phyloP scores from a whole-genome alignment of 2,888 invertebrate species.

The Odontothrips loti region DNA sequence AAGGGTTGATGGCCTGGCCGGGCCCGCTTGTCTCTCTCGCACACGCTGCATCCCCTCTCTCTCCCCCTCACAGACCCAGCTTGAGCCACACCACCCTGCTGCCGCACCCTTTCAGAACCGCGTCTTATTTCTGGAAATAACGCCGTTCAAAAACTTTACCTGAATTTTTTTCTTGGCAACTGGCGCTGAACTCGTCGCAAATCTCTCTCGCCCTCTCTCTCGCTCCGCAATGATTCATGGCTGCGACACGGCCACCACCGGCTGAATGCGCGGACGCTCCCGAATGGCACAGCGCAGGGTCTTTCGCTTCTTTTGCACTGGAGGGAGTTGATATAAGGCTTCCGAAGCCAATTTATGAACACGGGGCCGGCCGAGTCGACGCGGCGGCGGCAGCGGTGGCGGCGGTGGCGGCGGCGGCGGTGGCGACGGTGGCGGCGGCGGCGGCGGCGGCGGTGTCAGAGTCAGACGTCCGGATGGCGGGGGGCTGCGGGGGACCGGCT shows the following conservation, averaged over 20 bases:
- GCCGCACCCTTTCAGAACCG: too few relatives aligned
- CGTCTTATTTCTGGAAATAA: too few relatives aligned
- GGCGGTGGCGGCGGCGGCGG: not conserved
- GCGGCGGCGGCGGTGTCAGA: not conserved
- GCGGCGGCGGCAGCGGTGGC: not conserved
- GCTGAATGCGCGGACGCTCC: not conserved
- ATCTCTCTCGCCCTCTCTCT: not conserved
- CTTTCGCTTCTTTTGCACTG: conserved; percentile 12
- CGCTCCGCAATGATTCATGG: not conserved
- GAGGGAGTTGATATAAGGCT: conserved; percentile 19
- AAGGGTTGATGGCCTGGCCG: not conserved
- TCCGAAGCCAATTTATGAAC: conserved; percentile 25
- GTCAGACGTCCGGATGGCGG: not conserved
- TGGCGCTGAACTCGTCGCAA: too few relatives aligned
- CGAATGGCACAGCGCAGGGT: not conserved
- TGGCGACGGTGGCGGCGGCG: not conserved
- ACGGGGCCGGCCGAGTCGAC: not conserved
- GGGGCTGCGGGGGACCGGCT: not conserved
- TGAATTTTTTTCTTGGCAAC: too few relatives aligned
- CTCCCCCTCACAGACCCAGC: not conserved
- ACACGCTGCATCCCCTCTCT: not conserved
- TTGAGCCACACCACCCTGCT: too few relatives aligned
- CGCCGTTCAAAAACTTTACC: too few relatives aligned
- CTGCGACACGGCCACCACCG: not conserved
- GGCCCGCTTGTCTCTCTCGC: not conserved